Evolutionary conservation across 2,113 vertebrate species (phyloP), one percentile per base, ranked within the genome.

Genomic region (Chrysochloris asiatica): DNA sequence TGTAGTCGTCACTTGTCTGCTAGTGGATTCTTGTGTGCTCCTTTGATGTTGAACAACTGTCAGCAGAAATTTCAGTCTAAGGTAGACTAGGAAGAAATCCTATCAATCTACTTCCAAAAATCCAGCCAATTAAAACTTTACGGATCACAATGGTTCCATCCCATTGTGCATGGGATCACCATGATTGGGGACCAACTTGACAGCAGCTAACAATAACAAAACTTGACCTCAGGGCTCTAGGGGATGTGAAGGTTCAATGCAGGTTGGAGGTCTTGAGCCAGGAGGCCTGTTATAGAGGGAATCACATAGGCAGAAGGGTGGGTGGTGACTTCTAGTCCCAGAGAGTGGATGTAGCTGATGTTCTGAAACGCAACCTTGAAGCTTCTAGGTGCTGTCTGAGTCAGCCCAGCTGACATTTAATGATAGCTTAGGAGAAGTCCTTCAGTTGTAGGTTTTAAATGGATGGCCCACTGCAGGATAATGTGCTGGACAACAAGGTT

Each of bases 381-480:
- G 80, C 50, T 11, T 6, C n/a, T n/a, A n/a, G n/a, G n/a, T n/a
- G n/a, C n/a, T n/a, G n/a, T n/a, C n/a, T n/a, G n/a, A n/a, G n/a
- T n/a, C n/a, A n/a, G n/a, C n/a, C 52, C 41, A 75, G 22, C 17
- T 19, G 21, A 33, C 52, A 17, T 80, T 13, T n/a, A 33, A 33
- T 36, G 83, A 28, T 61, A n/a, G n/a, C n/a, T 5, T 0, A 2
- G 2, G 2, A 26, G 8, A 12, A 9, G 17, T 13, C 69, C 30
- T 78, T 43, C n/a, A 41, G 2, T 28, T 7, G 2, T n/a, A n/a
- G n/a, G n/a, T n/a, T n/a, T n/a, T n/a, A n/a, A n/a, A n/a, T n/a
- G n/a, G n/a, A n/a, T n/a, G n/a, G n/a, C n/a, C n/a, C n/a, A n/a
- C n/a, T n/a, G n/a, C n/a, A n/a, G n/a, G n/a, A n/a, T n/a, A n/a